Evolutionary conservation across 2,888 invertebrate species (phyloP), one percentile per base, ranked within the genome.

Genomic region (Chesias legatella): DNA sequence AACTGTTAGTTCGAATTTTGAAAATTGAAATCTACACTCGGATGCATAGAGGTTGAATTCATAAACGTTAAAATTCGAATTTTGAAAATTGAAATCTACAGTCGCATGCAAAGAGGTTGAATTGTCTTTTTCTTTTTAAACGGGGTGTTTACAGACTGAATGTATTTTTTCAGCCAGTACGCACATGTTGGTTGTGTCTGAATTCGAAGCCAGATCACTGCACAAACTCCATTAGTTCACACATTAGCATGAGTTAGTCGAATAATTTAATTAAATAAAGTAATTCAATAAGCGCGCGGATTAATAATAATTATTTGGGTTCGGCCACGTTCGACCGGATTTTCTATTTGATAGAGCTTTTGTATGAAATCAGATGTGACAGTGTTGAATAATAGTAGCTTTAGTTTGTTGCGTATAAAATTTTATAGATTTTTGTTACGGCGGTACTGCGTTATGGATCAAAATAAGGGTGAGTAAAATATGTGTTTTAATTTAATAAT

Each of bases 241-340:
- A 85, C 88, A 88, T 88, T 88, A 86, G 75, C 50, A 59, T 64
- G 78, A 81, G 83, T 88, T 86, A 86, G 85, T 79, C 73, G 77
- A 83, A 85, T 86, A 83, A 85, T 83, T 77, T 76, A 86, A 88
- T 88, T 88, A 84, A 67, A 76, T 78, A 77, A 79, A 79, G 84
- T 88, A 86, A 88, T 88, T 83, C 73, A 86, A 88, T 88, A 88
- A 88, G 75, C 67, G 66, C 52, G 72, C 74, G 82, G 65, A 84
- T 85, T 86, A 84, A 85, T 86, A 85, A 79, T 79, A 78, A 80
- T 82, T 77, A 77, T 64, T 69, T 51, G 55, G n/a, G 62, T 58
- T 63, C 57, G 62, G 62, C 58, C 56, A 62, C 47, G 55, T 72
- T 67, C 73, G 67, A 77, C 79, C 63, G 67, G 59, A 49, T 50